A percentile compares a stretch with the other conserved stretches of the same genome.
phyloP scores from a whole-genome alignment of 2,797 vertebrate species.

The Lutjanus campechanus region DNA sequence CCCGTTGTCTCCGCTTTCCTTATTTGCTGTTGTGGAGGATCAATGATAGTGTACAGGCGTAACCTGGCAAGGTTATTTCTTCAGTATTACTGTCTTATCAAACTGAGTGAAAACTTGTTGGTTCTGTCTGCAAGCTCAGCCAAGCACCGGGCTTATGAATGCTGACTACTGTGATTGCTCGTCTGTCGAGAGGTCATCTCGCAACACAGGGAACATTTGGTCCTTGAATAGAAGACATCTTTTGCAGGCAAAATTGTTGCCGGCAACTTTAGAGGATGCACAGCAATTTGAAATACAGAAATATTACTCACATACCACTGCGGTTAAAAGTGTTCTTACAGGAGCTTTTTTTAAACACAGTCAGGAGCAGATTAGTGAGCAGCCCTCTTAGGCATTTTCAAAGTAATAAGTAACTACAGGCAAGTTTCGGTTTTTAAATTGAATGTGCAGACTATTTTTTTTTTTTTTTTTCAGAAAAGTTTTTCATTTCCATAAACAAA shows the following conservation, averaged over 20 bases:
- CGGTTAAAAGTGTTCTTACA: conserved; percentile 18
- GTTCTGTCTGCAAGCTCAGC: conserved; percentile 71
- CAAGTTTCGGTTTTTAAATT: conserved; percentile 20
- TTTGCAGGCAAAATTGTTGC: conserved; percentile 46
- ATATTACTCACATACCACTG: conserved; percentile 22
- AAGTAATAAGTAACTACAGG: conserved; percentile 22
- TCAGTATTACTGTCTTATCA: conserved; percentile 79
- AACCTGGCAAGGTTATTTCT: conserved; percentile 80
- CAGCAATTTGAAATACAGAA: conserved; percentile 52
- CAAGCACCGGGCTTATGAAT: conserved; percentile 62
- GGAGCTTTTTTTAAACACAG: not conserved
- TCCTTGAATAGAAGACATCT: conserved; percentile 63
- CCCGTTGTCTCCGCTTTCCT: conserved; percentile 71
- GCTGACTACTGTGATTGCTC: conserved; percentile 77
- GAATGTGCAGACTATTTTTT: conserved; percentile 1
- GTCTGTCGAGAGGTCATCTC: conserved; percentile 74
- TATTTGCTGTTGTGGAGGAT: conserved; percentile 73
- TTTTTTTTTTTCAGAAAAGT: not conserved
- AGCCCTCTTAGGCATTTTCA: conserved; percentile 12
- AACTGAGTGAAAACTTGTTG: conserved; percentile 76
- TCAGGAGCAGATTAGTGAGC: conserved; percentile 28
- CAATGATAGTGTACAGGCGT: conserved; percentile 71
- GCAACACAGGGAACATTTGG: conserved; percentile 70
- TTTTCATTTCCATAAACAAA: conserved; percentile 32
- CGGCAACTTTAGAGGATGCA: conserved; percentile 29